These are phyloP conservation scores for Coelogynopora nodosa DNA, from an alignment of 2,888 invertebrate species.

Conservation along the genomic window DNA sequence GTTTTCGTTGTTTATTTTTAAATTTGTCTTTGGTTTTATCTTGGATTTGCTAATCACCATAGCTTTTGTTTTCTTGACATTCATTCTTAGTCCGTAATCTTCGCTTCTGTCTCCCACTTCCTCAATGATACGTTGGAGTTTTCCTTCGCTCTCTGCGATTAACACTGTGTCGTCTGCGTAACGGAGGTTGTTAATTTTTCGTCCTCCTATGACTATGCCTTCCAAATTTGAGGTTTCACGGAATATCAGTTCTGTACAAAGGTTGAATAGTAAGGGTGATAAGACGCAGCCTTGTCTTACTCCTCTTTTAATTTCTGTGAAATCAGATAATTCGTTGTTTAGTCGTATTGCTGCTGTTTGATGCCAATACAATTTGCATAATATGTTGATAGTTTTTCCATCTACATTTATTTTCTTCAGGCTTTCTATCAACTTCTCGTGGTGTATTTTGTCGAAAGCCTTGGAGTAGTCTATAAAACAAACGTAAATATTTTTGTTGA, in stretches of 20 bases:
- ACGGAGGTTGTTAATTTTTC: background rate
- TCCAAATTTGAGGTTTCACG: background rate
- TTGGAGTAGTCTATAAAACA: background rate
- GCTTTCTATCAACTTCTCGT: background rate
- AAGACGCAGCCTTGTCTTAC: background rate
- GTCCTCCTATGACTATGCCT: background rate
- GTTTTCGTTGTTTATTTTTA: background rate
- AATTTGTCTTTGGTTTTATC: background rate
- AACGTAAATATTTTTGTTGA: background rate
- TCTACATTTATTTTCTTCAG: background rate
- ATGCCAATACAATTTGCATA: background rate
- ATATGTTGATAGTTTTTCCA: background rate
- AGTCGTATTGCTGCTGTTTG: background rate
- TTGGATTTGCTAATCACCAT: background rate
- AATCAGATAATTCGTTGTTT: background rate
- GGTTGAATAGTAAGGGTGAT: background rate
- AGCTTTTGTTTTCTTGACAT: background rate
- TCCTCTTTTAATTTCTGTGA: background rate
- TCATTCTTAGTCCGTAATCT: background rate
- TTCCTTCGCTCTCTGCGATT: background rate
- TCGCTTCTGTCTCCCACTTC: background rate
- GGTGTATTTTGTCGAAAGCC: background rate
- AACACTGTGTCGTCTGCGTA: conserved; percentile 15
- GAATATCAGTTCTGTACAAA: background rate
- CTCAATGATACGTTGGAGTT: background rate